Conservation (phyloP, 2,888 invertebrate genomes). For the Neocrepidodera transversa region DNA sequence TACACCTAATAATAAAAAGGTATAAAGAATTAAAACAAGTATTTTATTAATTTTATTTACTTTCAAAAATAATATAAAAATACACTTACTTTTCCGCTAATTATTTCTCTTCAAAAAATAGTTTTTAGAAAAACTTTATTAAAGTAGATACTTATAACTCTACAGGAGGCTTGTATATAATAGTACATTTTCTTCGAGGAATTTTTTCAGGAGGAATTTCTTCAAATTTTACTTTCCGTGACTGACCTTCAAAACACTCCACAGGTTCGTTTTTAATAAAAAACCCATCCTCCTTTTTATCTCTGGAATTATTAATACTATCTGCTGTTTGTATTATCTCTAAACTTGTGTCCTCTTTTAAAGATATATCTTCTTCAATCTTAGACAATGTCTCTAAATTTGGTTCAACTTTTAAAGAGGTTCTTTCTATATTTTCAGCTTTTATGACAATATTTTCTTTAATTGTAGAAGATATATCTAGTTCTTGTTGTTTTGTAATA, state of each 20-base stretch:
- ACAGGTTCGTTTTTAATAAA: no score
- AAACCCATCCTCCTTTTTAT: neutral
- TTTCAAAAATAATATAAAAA: no score
- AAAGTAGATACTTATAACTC: neutral
- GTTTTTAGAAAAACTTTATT: no score
- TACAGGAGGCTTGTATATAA: neutral
- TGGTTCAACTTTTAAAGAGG: neutral
- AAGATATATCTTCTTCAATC: no score
- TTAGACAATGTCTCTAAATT: no score
- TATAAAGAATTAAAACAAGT: no score
- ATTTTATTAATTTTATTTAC: no score
- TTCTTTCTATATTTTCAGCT: neutral
- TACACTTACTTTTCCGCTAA: no score
- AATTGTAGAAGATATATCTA: slow-evolving; percentile 22
- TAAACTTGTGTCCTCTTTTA: no score
- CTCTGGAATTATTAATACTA: neutral
- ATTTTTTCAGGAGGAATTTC: slow-evolving; percentile 20
- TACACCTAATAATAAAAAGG: no score
- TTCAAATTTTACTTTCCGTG: slow-evolving; percentile 31
- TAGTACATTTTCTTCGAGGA: neutral
- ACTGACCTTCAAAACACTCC: neutral
- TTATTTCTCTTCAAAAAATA: no score
- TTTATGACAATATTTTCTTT: neutral
- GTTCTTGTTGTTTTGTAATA: slow-evolving; percentile 22
- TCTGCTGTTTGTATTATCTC: neutral